Percentiles rank a stretch among this genome's conserved stretches.
Conservation (phyloP, 2,888 invertebrate species). For the Synergus gifuensis region DNA sequence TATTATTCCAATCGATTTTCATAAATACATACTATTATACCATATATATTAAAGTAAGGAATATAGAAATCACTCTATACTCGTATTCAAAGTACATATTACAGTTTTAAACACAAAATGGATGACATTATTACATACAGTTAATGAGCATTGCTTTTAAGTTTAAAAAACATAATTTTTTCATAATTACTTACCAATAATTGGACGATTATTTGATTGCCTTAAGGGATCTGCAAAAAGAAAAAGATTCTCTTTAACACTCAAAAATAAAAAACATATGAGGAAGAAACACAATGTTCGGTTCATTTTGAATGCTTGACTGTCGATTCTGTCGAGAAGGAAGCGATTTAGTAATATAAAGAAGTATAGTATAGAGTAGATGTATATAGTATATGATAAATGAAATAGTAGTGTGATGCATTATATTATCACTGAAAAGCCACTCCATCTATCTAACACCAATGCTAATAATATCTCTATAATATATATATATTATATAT, state of each 20-base stretch:
- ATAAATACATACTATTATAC: constrained; percentile 17
- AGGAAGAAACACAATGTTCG: not conserved
- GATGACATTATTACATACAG: too few relatives aligned
- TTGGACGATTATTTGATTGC: constrained; percentile 56
- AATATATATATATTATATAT: too few relatives aligned
- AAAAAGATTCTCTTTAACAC: not conserved
- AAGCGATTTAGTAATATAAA: not conserved
- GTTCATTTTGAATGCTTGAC: not conserved
- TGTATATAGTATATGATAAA: not conserved
- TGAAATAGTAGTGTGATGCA: not conserved
- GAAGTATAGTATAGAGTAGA: not conserved
- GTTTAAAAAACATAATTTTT: not conserved
- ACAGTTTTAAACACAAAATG: too few relatives aligned
- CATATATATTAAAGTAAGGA: too few relatives aligned
- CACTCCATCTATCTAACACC: too few relatives aligned
- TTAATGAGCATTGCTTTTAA: too few relatives aligned
- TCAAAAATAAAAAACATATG: too few relatives aligned
- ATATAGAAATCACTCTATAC: too few relatives aligned
- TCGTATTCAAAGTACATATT: too few relatives aligned
- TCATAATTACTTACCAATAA: constrained; percentile 58
- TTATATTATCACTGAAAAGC: too few relatives aligned
- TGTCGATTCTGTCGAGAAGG: not conserved
- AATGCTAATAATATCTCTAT: too few relatives aligned
- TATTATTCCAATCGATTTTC: not conserved
- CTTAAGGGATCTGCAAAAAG: not conserved